Evolutionary conservation across 2,113 vertebrate genomes (phyloP).

Genomic region (Hippocampus zosterae): DNA sequence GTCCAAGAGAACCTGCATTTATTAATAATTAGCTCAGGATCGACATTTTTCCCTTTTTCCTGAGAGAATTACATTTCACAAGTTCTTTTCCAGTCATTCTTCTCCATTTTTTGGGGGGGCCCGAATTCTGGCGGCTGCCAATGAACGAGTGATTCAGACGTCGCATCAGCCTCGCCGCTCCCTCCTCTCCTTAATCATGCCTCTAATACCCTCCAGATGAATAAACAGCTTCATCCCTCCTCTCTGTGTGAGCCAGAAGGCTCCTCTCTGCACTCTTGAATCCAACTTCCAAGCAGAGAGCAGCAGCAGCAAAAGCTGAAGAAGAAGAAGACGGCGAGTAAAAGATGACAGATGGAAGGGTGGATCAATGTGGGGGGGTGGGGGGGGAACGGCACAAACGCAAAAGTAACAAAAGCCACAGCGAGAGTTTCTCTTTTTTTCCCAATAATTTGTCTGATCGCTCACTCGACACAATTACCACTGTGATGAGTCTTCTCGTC

Average conservation of each 20-base stretch:
- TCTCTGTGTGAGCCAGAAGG: conserved; percentile 83
- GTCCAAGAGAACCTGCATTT: conserved; percentile 77
- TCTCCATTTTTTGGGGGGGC: conserved; percentile 44
- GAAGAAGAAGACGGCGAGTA: conserved; percentile 60
- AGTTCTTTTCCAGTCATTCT: conserved; percentile 46
- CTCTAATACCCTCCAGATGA: conserved; percentile 98
- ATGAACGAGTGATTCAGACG: conserved; percentile 83
- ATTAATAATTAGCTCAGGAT: conserved; percentile 70
- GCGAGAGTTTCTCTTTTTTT: conserved; percentile 53
- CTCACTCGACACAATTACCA: conserved; percentile 71
- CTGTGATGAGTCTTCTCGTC: conserved; percentile 62
- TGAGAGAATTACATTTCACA: conserved; percentile 54
- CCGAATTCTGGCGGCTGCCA: conserved; percentile 72
- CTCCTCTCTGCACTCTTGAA: conserved; percentile 63
- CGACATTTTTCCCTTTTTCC: conserved; percentile 31
- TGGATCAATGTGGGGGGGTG: conserved; percentile 63
- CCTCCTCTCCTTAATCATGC: conserved; percentile 88
- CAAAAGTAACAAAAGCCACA: conserved; percentile 67
- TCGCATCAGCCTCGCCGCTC: conserved; percentile 74
- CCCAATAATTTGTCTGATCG: conserved; percentile 65
- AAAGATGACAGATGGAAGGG: conserved; percentile 75
- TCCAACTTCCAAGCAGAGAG: conserved; percentile 61
- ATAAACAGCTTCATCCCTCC: conserved; percentile 84
- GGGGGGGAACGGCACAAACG: conserved; percentile 53
- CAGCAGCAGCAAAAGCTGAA: conserved; percentile 16